Evolutionary conservation across 2,113 vertebrate species (phyloP).

Genomic region (Otus sunia): DNA sequence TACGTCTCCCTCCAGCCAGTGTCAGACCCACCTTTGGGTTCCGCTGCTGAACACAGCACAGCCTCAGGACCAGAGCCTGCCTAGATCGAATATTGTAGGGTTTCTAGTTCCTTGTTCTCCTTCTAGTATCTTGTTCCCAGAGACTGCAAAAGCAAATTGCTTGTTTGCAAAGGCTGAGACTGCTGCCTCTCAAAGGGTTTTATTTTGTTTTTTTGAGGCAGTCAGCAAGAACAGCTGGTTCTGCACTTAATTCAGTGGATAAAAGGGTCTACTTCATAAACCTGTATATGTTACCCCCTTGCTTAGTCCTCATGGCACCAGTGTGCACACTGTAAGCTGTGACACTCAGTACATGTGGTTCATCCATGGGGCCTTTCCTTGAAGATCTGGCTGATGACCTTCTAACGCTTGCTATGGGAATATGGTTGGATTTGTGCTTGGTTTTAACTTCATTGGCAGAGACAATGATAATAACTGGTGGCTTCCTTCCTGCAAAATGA

Average conservation of each 20-base stretch:
- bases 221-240: neutral
- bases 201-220: neutral
- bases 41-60: neutral
- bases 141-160: neutral
- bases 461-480: neutral
- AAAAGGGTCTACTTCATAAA: neutral
- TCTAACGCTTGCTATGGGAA: neutral
- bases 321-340: neutral
- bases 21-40: neutral
- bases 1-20: rapidly evolving
- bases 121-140: neutral
- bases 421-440: neutral
- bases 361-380: neutral
- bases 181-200: neutral
- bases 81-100: rapidly evolving
- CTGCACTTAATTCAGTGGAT: neutral
- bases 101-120: neutral
- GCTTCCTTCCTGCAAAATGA: neutral
- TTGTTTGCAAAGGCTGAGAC: neutral
- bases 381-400: neutral
- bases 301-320: neutral
- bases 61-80: neutral
- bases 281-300: neutral
- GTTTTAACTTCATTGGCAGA: neutral
- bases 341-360: rapidly evolving